Conservation (phyloP, 2,797 vertebrate genomes). For the Parauchenoglanis ngamensis region DNA sequence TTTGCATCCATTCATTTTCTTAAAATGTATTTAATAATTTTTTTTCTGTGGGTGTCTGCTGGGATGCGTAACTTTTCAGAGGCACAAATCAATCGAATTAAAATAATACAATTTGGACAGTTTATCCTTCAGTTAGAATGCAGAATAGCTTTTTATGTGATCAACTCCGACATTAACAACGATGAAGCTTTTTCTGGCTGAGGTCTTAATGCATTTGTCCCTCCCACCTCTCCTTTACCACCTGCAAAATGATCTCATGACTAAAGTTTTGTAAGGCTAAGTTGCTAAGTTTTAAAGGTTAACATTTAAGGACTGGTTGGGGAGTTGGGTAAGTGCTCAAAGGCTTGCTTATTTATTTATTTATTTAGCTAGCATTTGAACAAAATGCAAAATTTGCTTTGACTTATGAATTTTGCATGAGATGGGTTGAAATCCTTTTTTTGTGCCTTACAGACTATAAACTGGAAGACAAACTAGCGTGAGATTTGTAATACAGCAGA, state of each 20-base stretch:
- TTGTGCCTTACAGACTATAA: neutral
- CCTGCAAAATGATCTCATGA: neutral
- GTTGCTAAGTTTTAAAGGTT: neutral
- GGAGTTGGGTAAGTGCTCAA: neutral
- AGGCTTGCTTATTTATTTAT: neutral
- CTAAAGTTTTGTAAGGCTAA: neutral
- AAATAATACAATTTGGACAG: slow-evolving; percentile 59
- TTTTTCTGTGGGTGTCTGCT: slow-evolving; percentile 54
- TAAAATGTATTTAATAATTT: slow-evolving; percentile 8
- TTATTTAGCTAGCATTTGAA: neutral
- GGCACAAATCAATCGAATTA: slow-evolving; percentile 47
- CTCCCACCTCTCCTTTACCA: neutral
- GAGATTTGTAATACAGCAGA: neutral
- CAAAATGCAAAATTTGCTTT: neutral
- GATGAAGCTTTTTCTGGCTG: neutral
- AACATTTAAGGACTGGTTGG: neutral
- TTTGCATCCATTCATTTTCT: neutral
- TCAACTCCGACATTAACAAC: slow-evolving; percentile 28
- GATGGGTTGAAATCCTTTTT: neutral
- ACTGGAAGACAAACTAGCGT: neutral
- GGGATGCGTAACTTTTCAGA: slow-evolving; percentile 35
- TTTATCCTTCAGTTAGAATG: slow-evolving; percentile 16
- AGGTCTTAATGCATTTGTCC: neutral
- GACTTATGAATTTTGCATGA: slow-evolving; percentile 16
- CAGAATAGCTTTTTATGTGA: slow-evolving; percentile 12